Conservation (phyloP, 2,888 invertebrate genomes). For the Autographa pulchrina region DNA sequence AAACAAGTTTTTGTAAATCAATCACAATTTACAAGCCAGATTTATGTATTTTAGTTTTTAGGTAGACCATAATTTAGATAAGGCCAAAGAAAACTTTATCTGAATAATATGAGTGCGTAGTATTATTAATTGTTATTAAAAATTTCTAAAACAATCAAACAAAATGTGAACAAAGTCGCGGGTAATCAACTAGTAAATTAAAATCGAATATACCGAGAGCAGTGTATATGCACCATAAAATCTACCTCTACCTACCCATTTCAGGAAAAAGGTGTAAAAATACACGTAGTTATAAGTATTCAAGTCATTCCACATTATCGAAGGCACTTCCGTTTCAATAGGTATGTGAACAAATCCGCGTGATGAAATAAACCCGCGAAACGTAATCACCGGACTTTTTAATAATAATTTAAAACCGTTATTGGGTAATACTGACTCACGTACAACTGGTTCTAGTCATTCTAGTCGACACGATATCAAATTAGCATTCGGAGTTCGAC, state of each 20-base stretch:
- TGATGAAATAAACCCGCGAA: slow-evolving; percentile 29
- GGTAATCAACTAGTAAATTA: too few relatives aligned
- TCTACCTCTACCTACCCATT: not conserved
- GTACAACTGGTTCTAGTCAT: slow-evolving; percentile 15
- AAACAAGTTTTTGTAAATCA: not conserved
- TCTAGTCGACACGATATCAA: slow-evolving; percentile 14
- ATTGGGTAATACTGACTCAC: slow-evolving; percentile 42
- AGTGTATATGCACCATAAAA: not conserved
- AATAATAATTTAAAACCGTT: slow-evolving; percentile 29
- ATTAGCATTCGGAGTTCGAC: slow-evolving; percentile 39
- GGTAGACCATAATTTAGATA: not conserved
- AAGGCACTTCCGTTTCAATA: slow-evolving; percentile 26
- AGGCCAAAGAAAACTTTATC: too few relatives aligned
- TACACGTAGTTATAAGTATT: not conserved
- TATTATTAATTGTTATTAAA: too few relatives aligned
- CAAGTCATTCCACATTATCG: slow-evolving; percentile 13
- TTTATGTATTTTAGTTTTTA: not conserved
- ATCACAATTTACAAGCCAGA: not conserved
- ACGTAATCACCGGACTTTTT: slow-evolving; percentile 13
- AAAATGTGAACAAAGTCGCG: too few relatives aligned
- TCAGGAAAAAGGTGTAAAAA: not conserved
- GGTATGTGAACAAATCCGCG: slow-evolving; percentile 14
- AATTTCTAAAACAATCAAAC: too few relatives aligned
- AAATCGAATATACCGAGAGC: not conserved
- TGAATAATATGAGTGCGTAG: too few relatives aligned